Percentiles rank a stretch among this genome's conserved stretches.
Conservation (phyloP, 1,140 invertebrate species). For the Drosophila littoralis region DNA sequence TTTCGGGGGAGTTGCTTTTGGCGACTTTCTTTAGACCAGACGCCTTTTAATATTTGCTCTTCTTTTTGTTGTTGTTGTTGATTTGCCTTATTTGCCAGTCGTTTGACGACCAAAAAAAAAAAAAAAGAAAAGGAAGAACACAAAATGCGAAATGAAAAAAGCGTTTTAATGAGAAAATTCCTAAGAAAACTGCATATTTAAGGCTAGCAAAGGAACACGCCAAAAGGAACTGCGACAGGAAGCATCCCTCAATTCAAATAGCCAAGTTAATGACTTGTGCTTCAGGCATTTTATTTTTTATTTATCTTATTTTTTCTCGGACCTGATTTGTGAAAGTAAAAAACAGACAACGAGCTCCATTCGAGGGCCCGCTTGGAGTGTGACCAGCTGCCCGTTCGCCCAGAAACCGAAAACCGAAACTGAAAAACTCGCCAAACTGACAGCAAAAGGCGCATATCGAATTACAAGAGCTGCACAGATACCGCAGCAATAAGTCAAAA, state of each 20-base stretch:
- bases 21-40: constrained; percentile 64
- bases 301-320: constrained; percentile 26
- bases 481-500: constrained; percentile 40
- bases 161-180: constrained; percentile 80
- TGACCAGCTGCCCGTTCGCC: constrained; percentile 24
- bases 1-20: constrained; percentile 28
- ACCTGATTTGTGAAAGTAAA: constrained; percentile 71
- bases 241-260: constrained; percentile 74
- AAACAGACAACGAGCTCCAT: constrained; percentile 19
- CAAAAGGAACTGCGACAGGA: constrained; percentile 53
- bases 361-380: constrained; percentile 6
- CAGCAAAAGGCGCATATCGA: constrained; percentile 22
- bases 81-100: constrained; percentile 58
- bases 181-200: constrained; percentile 81
- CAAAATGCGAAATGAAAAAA: constrained; percentile 38
- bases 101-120: constrained; percentile 24
- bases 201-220: constrained; percentile 36
- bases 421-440: constrained; percentile 23
- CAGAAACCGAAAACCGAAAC: constrained; percentile 22
- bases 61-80: constrained; percentile 38
- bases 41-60: constrained; percentile 78
- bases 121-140: constrained; percentile 24
- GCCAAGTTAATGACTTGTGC: constrained; percentile 80
- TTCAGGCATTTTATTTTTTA: constrained; percentile 58
- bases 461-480: constrained; percentile 33